Percentiles rank a stretch among this genome's conserved stretches.
phyloP scores from a whole-genome alignment of 2,888 invertebrate genomes.

The Microplitis manilae region DNA sequence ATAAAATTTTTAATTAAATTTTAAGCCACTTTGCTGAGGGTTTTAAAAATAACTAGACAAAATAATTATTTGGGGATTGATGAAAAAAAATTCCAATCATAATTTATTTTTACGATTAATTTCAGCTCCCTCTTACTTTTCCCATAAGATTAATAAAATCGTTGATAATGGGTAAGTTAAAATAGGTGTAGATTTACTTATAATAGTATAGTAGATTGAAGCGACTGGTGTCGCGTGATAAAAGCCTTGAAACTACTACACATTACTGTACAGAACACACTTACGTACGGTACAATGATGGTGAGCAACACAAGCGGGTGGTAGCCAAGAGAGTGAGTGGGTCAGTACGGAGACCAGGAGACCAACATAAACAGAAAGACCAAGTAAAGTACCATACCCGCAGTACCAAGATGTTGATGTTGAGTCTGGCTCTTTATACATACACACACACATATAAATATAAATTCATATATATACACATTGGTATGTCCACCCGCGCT shows the following conservation, averaged over 20 bases:
- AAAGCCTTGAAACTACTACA: neutral
- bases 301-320: constrained; percentile 5
- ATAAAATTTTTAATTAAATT: too few species aligned
- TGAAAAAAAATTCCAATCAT: too few species aligned
- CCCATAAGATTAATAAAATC: too few species aligned
- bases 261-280: neutral
- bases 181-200: neutral
- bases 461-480: constrained; percentile 35
- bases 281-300: neutral
- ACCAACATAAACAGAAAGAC: constrained; percentile 31
- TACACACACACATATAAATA: constrained; percentile 33
- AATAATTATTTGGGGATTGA: too few species aligned
- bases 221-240: constrained; percentile 1
- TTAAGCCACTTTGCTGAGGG: too few species aligned
- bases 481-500: constrained; percentile 33
- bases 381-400: neutral
- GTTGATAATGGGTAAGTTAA: neutral
- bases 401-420: neutral
- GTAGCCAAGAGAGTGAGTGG: constrained; percentile 45
- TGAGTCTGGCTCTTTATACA: constrained; percentile 9
- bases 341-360: constrained; percentile 35
- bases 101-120: too few species aligned
- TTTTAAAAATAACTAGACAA: too few species aligned
- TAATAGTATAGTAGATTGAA: neutral
- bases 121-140: too few species aligned